Evolutionary conservation across 2,888 invertebrate species (phyloP), one percentile per base, ranked within the genome.

Genomic region (Mimas tiliae): DNA sequence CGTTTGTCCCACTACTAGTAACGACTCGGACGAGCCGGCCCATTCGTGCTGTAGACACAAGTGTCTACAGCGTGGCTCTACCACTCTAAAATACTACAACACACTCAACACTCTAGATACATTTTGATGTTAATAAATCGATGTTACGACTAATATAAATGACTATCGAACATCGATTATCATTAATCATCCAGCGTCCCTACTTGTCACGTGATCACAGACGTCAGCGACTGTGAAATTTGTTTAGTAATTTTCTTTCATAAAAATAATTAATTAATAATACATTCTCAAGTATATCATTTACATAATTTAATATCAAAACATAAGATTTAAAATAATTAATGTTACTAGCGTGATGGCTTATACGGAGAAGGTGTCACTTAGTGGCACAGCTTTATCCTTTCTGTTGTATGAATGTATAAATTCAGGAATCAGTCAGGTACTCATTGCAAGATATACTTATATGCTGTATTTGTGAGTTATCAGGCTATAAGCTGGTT

Each of bases 321-420:
- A 38, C 21, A 68, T 67, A 12, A 58, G 19, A 50, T 12, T 58
- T 16, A 19, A 19, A 9, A 42, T 11, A 38, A 6, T 42, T 58
- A 16, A 58, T 58, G 58, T 42, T 19, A 16, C 16, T 16, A 58
- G 9, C 34, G 55, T 55, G 64, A 91, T 91, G 91, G 89, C 90
- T 67, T 78, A 91, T 70, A 93, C 93, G 62, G 93, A 93, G 82
- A 93, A 93, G 77, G 93, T 93, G 75, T 94, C 94, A 71, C 81
- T 94, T 53, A 93, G 91, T 84, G 96, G 96, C 63, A 95, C 96
- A 65, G 95, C 95, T 63, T 92, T 96, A 77, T 96, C 96, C 4
- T 94, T 96, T 83, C 86, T 96, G 70, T 89, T 96, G 69, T 96
- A 95, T 77, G 96, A 96, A 87, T 96, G 95, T 87, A 90, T 94